Conservation (phyloP, 1,140 invertebrate genomes). For the Arion vulgaris region DNA sequence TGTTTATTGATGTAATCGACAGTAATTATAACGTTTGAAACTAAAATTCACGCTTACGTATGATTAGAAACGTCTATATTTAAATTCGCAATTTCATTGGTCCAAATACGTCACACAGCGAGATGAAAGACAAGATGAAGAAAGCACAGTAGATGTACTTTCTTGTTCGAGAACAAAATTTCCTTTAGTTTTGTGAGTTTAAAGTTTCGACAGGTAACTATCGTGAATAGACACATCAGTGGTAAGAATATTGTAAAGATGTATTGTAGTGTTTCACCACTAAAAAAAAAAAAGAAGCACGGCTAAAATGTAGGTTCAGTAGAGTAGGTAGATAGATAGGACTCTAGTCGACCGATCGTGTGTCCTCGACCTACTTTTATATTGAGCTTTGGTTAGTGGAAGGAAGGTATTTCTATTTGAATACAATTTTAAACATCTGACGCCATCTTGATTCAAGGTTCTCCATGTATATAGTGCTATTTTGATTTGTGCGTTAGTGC, state of each 20-base stretch:
- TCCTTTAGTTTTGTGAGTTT: background rate
- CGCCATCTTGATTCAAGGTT: too few species aligned
- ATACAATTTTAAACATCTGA: too few species aligned
- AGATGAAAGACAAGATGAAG: background rate
- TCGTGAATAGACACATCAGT: background rate
- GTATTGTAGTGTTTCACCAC: background rate
- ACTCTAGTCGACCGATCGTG: background rate
- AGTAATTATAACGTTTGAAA: too few species aligned
- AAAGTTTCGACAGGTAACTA: background rate
- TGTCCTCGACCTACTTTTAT: slow-evolving; percentile 13
- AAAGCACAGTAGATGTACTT: background rate
- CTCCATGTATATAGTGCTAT: too few species aligned
- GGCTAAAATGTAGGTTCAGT: background rate
- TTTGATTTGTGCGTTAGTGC: too few species aligned
- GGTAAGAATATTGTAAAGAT: background rate
- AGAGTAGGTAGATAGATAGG: background rate
- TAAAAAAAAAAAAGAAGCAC: too few species aligned
- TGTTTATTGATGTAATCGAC: too few species aligned
- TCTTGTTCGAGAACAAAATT: slow-evolving; percentile 4
- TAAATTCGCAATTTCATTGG: too few species aligned
- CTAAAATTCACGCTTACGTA: too few species aligned
- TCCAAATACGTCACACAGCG: slow-evolving; percentile 1
- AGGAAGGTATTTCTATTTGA: too few species aligned
- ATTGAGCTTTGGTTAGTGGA: too few species aligned
- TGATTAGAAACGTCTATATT: too few species aligned